These are phyloP conservation scores for Danionella cerebrum DNA, from an alignment of 2,113 vertebrate genomes.

Conservation along the genomic window DNA sequence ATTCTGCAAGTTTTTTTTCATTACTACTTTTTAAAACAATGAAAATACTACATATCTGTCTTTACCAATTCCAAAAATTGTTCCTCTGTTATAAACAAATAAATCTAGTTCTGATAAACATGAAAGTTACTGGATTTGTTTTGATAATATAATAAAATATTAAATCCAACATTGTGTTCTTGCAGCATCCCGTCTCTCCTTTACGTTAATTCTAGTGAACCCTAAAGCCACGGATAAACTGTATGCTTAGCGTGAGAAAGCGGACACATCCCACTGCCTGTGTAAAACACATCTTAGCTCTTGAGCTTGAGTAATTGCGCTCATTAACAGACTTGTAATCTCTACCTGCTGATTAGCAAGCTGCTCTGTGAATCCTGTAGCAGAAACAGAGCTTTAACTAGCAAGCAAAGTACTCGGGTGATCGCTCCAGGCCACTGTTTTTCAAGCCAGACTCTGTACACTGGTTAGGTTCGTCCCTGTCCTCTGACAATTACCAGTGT, in stretches of 20 bases:
- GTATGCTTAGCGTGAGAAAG: constrained; percentile 45
- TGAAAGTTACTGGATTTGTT: too few species aligned
- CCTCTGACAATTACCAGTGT: not conserved
- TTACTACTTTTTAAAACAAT: too few species aligned
- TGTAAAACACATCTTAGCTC: not conserved
- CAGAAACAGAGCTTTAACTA: constrained; percentile 22
- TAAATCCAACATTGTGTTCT: too few species aligned
- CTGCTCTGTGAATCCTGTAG: constrained; percentile 37
- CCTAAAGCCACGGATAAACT: not conserved
- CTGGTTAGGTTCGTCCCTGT: not conserved
- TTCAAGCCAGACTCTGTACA: not conserved
- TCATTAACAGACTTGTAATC: constrained; percentile 45
- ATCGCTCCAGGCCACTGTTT: not conserved
- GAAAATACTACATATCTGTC: too few species aligned
- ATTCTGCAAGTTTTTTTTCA: too few species aligned
- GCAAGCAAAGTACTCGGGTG: constrained; percentile 24
- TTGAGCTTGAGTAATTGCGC: constrained; percentile 39
- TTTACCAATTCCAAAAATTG: too few species aligned
- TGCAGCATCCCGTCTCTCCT: not conserved
- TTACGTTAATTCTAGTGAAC: not conserved
- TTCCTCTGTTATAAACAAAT: too few species aligned
- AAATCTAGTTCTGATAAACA: too few species aligned
- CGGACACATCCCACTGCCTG: constrained; percentile 16
- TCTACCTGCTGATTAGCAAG: constrained; percentile 47
- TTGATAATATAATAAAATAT: too few species aligned